A percentile compares a stretch with the other conserved stretches of the same genome.
Evolutionary conservation across 2,113 vertebrate genomes (phyloP).

Genomic region (Stegastes partitus): DNA sequence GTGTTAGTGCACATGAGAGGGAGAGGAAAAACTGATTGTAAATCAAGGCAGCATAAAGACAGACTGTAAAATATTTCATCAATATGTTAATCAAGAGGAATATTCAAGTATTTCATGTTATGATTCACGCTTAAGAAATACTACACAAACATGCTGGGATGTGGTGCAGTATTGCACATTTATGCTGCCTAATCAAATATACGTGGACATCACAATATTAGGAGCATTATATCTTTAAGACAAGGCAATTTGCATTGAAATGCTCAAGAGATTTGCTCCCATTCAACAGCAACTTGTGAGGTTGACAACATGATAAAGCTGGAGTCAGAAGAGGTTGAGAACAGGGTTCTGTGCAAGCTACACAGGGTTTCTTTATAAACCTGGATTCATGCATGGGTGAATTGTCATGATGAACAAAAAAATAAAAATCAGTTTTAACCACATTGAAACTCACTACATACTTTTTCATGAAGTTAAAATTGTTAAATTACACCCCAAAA

Average conservation of each 20-base stretch:
- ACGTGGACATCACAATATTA: neutral
- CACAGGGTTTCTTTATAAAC: neutral
- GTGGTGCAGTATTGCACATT: too few species aligned
- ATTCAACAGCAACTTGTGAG: too few species aligned
- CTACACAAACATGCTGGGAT: neutral
- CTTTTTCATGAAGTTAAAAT: too few species aligned
- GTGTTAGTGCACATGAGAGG: neutral
- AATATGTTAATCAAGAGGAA: slow-evolving; percentile 56
- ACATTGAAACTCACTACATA: neutral
- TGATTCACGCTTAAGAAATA: neutral
- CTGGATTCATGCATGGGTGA: neutral
- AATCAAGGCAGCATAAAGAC: slow-evolving; percentile 9
- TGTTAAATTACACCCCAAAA: neutral
- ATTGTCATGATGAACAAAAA: neutral
- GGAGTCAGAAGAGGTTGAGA: too few species aligned
- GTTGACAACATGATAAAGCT: too few species aligned
- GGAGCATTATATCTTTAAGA: neutral
- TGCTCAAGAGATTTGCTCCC: too few species aligned
- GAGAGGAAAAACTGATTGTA: slow-evolving; percentile 2
- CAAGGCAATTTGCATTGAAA: too few species aligned
- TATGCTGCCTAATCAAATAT: neutral
- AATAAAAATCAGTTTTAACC: neutral
- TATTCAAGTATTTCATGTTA: neutral
- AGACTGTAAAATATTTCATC: slow-evolving; percentile 29
- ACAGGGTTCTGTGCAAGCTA: too few species aligned